A percentile compares a stretch with the other conserved stretches of the same genome.
These are phyloP conservation scores for Drosophila yooni DNA, from an alignment of 2,888 invertebrate species.

Conservation along the genomic window DNA sequence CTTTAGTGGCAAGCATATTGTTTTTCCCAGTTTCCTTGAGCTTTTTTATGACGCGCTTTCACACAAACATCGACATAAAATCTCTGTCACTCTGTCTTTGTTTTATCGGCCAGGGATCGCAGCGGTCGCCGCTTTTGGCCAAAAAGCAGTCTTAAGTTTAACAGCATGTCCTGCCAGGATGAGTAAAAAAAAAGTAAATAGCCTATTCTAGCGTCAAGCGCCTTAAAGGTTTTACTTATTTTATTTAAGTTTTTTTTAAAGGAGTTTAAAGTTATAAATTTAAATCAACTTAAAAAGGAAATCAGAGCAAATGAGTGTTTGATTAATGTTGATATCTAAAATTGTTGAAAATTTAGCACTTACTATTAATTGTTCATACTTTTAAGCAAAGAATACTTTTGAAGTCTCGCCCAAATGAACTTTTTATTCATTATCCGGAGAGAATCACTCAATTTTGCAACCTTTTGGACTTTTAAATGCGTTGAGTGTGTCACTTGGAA, in stretches of 20 bases:
- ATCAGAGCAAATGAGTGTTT: background rate
- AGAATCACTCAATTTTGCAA: conserved; percentile 57
- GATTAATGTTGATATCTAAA: background rate
- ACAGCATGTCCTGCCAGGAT: conserved; percentile 8
- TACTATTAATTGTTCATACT: background rate
- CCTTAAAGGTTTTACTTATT: background rate
- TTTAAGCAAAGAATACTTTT: conserved; percentile 2
- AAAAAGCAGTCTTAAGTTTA: conserved; percentile 30
- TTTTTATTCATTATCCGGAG: conserved; percentile 33
- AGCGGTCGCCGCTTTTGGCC: conserved; percentile 30
- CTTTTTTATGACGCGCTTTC: conserved; percentile 66
- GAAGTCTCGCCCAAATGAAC: conserved; percentile 6
- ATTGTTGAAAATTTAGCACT: background rate
- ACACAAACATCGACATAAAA: conserved; percentile 75
- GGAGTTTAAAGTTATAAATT: background rate
- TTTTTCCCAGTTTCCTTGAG: conserved; percentile 48
- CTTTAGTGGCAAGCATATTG: conserved; percentile 57
- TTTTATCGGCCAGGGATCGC: conserved; percentile 48
- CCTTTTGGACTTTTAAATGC: conserved; percentile 37
- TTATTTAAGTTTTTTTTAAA: background rate
- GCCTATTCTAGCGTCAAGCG: background rate
- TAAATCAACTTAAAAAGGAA: background rate
- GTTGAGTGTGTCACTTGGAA: conserved; percentile 58
- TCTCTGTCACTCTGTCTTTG: conserved; percentile 55
- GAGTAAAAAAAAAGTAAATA: conserved; percentile 2